A percentile compares a stretch with the other conserved stretches of the same genome.
These are phyloP conservation scores for Rambutsinella grinnellia DNA, from an alignment of 2,888 invertebrate species.

Conservation along the genomic window DNA sequence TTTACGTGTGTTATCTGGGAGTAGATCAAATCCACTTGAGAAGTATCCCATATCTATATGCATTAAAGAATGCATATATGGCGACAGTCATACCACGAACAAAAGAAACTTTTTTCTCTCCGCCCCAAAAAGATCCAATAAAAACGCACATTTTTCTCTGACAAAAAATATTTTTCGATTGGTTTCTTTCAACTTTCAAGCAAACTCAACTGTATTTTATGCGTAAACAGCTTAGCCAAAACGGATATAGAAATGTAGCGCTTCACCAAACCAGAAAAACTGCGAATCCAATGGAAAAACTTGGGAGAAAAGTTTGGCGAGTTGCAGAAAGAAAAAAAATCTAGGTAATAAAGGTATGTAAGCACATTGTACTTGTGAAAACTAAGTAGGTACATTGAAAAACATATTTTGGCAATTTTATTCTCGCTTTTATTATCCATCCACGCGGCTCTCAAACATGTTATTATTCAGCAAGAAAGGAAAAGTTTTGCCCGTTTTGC, in stretches of 20 bases:
- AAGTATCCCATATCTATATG: background rate
- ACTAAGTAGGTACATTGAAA: background rate
- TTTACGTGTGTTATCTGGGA: no score
- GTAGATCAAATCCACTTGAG: slow-evolving; percentile 4
- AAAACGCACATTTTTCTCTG: slow-evolving; percentile 54
- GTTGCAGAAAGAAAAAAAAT: slow-evolving; percentile 3
- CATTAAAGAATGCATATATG: background rate
- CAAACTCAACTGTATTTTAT: slow-evolving; percentile 21
- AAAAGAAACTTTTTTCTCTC: slow-evolving; percentile 7
- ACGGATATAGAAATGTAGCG: slow-evolving; percentile 6
- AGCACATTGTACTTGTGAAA: slow-evolving; percentile 2
- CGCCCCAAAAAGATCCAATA: slow-evolving; percentile 34
- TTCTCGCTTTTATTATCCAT: background rate
- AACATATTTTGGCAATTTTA: slow-evolving; percentile 25
- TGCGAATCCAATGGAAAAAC: slow-evolving; percentile 3
- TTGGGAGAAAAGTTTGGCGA: background rate
- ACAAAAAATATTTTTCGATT: slow-evolving; percentile 49
- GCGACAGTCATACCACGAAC: background rate
- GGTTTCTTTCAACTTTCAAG: slow-evolving; percentile 12
- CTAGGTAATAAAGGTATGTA: slow-evolving; percentile 14
- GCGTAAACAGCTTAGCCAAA: slow-evolving; percentile 38
- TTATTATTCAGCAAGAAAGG: background rate
- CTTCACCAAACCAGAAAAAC: background rate
- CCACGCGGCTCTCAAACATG: no score
- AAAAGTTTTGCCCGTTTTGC: background rate